These are phyloP conservation scores for Stenurella melanura DNA, from an alignment of 2,888 invertebrate genomes.

Conservation along the genomic window DNA sequence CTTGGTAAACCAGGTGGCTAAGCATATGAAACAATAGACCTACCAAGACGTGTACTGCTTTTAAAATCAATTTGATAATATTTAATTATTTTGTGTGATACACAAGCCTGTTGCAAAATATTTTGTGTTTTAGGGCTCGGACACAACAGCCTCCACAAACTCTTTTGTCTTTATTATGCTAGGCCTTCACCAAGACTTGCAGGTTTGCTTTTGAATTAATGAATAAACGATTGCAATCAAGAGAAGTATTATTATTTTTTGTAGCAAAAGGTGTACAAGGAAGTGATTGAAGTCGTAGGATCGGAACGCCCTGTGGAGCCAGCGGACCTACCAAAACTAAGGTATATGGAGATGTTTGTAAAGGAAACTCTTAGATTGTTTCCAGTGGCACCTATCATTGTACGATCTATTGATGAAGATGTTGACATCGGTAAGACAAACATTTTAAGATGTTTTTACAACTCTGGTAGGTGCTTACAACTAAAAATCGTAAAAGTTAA, in stretches of 20 bases:
- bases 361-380: slow-evolving; percentile 78
- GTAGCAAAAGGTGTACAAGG: slow-evolving; percentile 70
- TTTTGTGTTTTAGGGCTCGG: slow-evolving; percentile 60
- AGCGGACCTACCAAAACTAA: slow-evolving; percentile 75
- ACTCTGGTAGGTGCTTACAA: no score
- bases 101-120: no score
- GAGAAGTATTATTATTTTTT: slow-evolving; percentile 18
- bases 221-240: background rate
- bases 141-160: slow-evolving; percentile 61
- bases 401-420: slow-evolving; percentile 73
- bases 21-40: no score
- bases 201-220: slow-evolving; percentile 48
- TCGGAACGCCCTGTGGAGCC: slow-evolving; percentile 72
- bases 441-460: no score
- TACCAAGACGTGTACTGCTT: no score
- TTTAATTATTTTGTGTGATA: background rate
- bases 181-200: slow-evolving; percentile 63
- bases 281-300: slow-evolving; percentile 74
- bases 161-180: slow-evolving; percentile 63
- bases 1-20: background rate
- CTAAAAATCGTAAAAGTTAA: no score
- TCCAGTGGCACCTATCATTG: slow-evolving; percentile 76
- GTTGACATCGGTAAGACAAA: slow-evolving; percentile 73
- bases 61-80: background rate
- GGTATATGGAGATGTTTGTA: slow-evolving; percentile 76